A percentile compares a stretch with the other conserved stretches of the same genome.
Evolutionary conservation across 1,140 invertebrate species (phyloP).

Genomic region (Sitobion miscanthi): DNA sequence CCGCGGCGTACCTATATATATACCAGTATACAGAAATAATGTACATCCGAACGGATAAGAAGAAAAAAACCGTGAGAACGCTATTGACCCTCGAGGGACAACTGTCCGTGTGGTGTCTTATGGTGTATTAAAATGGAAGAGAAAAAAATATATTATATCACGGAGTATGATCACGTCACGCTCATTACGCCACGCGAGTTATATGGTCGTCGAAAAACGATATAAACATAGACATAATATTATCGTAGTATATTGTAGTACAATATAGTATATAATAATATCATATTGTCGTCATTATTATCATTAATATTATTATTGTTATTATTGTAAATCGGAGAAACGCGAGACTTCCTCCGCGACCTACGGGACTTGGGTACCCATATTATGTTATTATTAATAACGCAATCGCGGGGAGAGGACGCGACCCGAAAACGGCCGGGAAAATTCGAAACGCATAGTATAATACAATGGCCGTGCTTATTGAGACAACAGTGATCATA

Average conservation of each 20-base stretch:
- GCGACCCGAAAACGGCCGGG: not conserved
- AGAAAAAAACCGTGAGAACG: constrained; percentile 53
- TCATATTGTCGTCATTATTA: constrained; percentile 19
- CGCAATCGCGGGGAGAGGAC: not conserved
- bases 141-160: constrained; percentile 46
- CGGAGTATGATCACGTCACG: constrained; percentile 42
- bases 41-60: constrained; percentile 2
- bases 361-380: not conserved
- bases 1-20: too few relatives aligned
- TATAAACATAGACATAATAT: not conserved
- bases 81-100: constrained; percentile 54
- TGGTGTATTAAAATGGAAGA: constrained; percentile 33
- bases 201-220: not conserved
- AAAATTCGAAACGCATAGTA: not conserved
- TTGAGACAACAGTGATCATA: not conserved
- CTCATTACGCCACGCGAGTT: constrained; percentile 46
- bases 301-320: not conserved
- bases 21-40: not conserved
- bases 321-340: constrained; percentile 8
- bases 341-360: not conserved
- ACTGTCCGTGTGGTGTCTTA: constrained; percentile 49
- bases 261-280: not conserved
- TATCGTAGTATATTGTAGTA: too few relatives aligned
- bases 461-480: not conserved
- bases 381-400: not conserved